Conservation (phyloP, 1,140 invertebrate genomes). For the Idris sp. region DNA sequence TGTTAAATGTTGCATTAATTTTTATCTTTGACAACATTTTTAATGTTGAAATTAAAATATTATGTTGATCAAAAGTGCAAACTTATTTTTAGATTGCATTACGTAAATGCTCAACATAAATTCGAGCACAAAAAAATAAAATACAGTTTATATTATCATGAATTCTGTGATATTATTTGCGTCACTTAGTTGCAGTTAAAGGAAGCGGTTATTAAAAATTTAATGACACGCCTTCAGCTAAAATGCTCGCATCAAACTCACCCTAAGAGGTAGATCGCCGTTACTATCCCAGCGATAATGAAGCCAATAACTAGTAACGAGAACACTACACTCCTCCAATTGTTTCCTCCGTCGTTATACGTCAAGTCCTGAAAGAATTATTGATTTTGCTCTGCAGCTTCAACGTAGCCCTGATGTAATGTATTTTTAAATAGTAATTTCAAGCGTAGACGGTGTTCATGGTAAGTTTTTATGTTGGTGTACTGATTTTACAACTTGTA, state of each 20-base stretch:
- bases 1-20: too few species aligned
- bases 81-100: too few species aligned
- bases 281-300: slow-evolving; percentile 90
- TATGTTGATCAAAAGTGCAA: too few species aligned
- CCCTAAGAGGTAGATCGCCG: slow-evolving; percentile 90
- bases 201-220: slow-evolving; percentile 26
- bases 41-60: too few species aligned
- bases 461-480: slow-evolving; percentile 8
- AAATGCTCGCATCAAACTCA: slow-evolving; percentile 71
- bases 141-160: too few species aligned
- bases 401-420: not conserved
- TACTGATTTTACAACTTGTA: slow-evolving; percentile 18
- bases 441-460: slow-evolving; percentile 48
- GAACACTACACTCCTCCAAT: slow-evolving; percentile 91
- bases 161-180: too few species aligned
- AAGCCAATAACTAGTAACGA: slow-evolving; percentile 90
- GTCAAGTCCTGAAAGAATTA: slow-evolving; percentile 81
- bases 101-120: too few species aligned
- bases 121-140: too few species aligned
- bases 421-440: slow-evolving; percentile 39
- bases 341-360: slow-evolving; percentile 87
- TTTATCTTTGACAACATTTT: too few species aligned
- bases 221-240: slow-evolving; percentile 13
- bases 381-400: slow-evolving; percentile 22
- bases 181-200: not conserved